phyloP scores from a whole-genome alignment of 2,888 invertebrate genomes.

The Saturnia japonica region DNA sequence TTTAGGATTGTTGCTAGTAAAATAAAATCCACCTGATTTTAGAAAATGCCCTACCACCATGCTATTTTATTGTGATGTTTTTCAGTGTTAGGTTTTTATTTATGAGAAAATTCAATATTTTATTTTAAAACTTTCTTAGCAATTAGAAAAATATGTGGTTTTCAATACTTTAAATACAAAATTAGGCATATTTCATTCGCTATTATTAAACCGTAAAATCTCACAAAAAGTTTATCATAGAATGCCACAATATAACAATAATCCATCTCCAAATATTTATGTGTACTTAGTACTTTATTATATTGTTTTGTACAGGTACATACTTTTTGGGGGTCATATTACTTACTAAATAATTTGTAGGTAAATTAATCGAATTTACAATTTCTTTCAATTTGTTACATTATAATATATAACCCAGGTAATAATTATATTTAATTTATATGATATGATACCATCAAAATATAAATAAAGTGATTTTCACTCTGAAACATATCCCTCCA shows the following conservation, averaged over 20 bases:
- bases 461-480: too few species aligned
- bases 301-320: background rate
- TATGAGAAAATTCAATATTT: background rate
- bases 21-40: too few species aligned
- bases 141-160: background rate
- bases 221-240: background rate
- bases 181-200: background rate
- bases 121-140: background rate
- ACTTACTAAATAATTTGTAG: background rate
- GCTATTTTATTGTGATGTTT: too few species aligned
- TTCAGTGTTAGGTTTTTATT: too few species aligned
- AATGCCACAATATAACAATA: background rate
- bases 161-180: background rate
- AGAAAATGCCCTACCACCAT: too few species aligned
- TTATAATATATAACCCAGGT: too few species aligned
- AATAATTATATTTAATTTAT: too few species aligned
- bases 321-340: background rate
- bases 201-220: background rate
- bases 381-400: too few species aligned
- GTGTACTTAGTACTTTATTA: background rate
- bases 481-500: too few species aligned
- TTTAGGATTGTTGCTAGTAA: too few species aligned
- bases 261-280: constrained; percentile 14
- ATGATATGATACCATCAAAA: too few species aligned
- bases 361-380: too few species aligned